Conservation (phyloP, 2,797 vertebrate species). For the Lacerta agilis region DNA sequence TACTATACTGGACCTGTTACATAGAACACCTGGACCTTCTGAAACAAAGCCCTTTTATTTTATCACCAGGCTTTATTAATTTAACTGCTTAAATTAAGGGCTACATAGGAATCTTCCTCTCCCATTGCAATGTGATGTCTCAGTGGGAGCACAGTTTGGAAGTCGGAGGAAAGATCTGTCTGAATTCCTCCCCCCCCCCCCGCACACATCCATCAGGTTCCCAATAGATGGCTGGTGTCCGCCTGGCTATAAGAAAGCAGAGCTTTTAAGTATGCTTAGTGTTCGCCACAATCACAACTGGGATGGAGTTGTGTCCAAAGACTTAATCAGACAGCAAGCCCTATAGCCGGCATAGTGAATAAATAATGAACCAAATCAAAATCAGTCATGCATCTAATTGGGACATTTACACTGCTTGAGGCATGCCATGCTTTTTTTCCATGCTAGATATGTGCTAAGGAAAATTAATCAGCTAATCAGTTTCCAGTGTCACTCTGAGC, state of each 20-base stretch:
- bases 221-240: background rate
- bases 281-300: conserved; percentile 59
- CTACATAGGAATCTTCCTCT: conserved; percentile 23
- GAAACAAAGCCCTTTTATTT: conserved; percentile 1
- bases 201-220: background rate
- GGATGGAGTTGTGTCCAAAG: conserved; percentile 60
- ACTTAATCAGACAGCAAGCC: conserved; percentile 69
- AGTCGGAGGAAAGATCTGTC: conserved; percentile 17
- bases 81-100: background rate
- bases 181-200: background rate
- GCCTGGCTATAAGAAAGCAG: background rate
- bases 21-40: background rate
- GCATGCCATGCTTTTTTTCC: conserved; percentile 59
- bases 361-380: conserved; percentile 79
- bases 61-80: background rate
- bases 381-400: conserved; percentile 81
- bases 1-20: too few relatives aligned
- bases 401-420: conserved; percentile 74
- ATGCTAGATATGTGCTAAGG: conserved; percentile 72
- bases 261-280: conserved; percentile 38
- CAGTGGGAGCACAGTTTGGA: background rate
- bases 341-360: conserved; percentile 71
- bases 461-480: conserved; percentile 74
- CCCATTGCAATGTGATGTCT: background rate
- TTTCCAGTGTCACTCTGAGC: conserved; percentile 55